phyloP scores from a whole-genome alignment of 2,113 vertebrate genomes.

The Lycaon pictus region DNA sequence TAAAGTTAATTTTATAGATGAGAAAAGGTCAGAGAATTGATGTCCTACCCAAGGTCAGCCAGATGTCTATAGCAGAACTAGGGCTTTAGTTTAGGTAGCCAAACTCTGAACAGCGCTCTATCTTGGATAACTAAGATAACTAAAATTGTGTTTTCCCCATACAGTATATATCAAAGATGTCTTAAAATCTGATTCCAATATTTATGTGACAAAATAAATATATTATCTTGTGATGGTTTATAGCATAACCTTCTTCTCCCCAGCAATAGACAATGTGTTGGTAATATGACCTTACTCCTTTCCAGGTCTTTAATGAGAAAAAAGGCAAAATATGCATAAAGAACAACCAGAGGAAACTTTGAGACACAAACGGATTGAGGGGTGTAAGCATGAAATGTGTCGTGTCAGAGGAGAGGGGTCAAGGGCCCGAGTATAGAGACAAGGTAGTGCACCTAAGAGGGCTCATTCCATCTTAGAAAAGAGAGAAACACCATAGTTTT shows the following conservation, averaged over 20 bases:
- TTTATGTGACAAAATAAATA: not conserved
- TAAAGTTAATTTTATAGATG: conserved; percentile 5
- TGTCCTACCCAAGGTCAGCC: not conserved
- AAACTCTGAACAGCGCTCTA: too few relatives aligned
- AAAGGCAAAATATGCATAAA: not conserved
- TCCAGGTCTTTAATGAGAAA: not conserved
- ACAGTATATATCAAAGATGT: not conserved
- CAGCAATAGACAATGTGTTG: not conserved
- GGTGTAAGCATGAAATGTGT: not conserved
- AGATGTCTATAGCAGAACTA: not conserved
- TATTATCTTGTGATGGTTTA: not conserved
- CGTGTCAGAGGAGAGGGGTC: not conserved
- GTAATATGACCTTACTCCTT: not conserved
- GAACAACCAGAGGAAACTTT: not conserved
- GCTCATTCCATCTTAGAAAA: not conserved
- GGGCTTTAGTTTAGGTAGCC: not conserved
- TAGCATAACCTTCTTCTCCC: not conserved
- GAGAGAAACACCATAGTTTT: not conserved
- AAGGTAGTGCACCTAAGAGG: not conserved
- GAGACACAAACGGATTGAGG: not conserved
- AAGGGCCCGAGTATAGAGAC: not conserved
- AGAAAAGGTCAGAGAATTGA: not conserved
- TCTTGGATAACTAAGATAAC: not conserved
- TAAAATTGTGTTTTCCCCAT: not conserved
- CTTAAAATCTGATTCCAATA: conserved; percentile 37